Evolutionary conservation across 2,113 vertebrate species (phyloP).

Genomic region (Alethe diademata): DNA sequence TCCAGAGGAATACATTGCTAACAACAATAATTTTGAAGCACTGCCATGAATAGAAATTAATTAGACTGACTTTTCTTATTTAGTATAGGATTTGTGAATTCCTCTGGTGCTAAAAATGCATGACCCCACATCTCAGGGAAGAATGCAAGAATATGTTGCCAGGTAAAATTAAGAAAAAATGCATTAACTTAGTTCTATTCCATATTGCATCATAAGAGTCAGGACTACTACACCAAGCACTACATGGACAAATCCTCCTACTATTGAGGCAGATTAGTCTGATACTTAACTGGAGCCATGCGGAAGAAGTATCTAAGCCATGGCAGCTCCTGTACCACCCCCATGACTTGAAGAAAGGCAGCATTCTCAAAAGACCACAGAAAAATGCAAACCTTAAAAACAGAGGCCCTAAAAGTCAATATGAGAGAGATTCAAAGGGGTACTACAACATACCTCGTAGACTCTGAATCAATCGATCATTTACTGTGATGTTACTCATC

Average conservation of each 20-base stretch:
- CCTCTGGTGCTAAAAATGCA: neutral
- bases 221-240: neutral
- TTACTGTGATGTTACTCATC: constrained; percentile 61
- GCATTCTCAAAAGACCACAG: neutral
- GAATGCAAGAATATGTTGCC: neutral
- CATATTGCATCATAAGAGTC: fast-evolving
- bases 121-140: neutral
- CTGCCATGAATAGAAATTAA: neutral
- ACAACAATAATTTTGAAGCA: neutral
- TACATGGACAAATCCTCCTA: neutral
- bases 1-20: neutral
- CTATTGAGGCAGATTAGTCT: neutral
- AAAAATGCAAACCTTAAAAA: neutral
- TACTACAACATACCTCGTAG: constrained; percentile 50
- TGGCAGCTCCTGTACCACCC: neutral
- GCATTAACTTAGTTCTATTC: neutral
- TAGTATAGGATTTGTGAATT: neutral
- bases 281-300: neutral
- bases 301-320: neutral
- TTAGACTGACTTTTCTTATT: neutral
- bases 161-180: neutral
- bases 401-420: neutral
- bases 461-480: constrained; percentile 54
- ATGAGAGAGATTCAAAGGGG: neutral
- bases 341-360: neutral